Conservation (phyloP, 2,888 invertebrate species). For the Bibio marci region DNA sequence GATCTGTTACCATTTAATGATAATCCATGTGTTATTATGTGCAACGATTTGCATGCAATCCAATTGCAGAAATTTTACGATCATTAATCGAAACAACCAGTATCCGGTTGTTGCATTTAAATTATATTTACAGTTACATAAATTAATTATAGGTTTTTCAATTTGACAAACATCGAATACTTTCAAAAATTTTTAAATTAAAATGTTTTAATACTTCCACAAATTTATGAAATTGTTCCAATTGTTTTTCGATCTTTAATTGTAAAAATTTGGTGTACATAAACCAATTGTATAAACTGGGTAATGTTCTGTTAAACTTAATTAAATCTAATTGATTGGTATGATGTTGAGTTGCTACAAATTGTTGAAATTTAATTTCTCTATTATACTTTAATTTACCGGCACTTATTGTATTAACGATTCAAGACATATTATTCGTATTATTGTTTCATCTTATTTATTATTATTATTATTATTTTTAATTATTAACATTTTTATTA, state of each 20-base stretch:
- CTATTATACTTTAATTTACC: conserved; percentile 37
- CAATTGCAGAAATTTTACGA: conserved; percentile 82
- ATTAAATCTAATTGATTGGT: conserved; percentile 23
- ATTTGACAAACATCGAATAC: conserved; percentile 62
- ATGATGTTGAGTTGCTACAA: conserved; percentile 22
- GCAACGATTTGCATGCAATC: conserved; percentile 75
- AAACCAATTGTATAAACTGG: conserved; percentile 93
- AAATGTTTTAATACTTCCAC: conserved; percentile 95
- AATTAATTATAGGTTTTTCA: conserved; percentile 57
- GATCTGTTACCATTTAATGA: conserved; percentile 85
- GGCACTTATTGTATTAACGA: conserved; percentile 38
- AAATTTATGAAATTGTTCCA: conserved; percentile 68
- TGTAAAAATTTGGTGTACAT: conserved; percentile 52
- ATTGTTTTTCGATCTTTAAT: conserved; percentile 39
- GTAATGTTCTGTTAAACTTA: conserved; percentile 60
- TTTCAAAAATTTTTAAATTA: conserved; percentile 72
- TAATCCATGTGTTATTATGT: conserved; percentile 87
- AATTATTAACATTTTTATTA: too few species aligned
- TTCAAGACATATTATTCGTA: conserved; percentile 21
- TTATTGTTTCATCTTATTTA: conserved; percentile 18
- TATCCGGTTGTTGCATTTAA: conserved; percentile 55
- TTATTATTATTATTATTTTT: background rate
- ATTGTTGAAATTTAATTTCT: conserved; percentile 37
- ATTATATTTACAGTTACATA: conserved; percentile 48
- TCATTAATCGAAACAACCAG: conserved; percentile 82